Evolutionary conservation across 1,140 invertebrate species (phyloP).

Genomic region (Galendromus occidentalis): DNA sequence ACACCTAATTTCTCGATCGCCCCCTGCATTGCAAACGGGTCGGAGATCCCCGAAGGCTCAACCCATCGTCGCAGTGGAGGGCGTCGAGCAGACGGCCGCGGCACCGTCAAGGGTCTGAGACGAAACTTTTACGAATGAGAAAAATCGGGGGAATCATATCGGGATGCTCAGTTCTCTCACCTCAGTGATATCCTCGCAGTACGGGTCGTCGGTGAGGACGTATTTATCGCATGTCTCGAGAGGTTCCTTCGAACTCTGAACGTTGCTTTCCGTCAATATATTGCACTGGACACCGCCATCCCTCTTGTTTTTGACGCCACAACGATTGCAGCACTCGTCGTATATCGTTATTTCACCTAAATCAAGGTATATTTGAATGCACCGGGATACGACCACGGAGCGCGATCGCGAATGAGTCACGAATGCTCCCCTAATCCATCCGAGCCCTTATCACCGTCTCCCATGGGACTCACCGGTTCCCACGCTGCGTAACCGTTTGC

Average conservation of each 20-base stretch:
- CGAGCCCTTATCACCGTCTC: not conserved
- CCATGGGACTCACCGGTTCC: conserved; percentile 1
- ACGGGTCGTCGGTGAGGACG: conserved; percentile 20
- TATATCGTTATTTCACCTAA: not conserved
- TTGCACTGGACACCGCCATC: conserved; percentile 5
- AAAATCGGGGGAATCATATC: too few species aligned
- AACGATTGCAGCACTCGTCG: not conserved
- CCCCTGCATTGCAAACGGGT: too few species aligned
- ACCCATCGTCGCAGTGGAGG: too few species aligned
- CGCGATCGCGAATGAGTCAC: too few species aligned
- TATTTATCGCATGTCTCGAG: conserved; percentile 22
- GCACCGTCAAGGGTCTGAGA: not conserved
- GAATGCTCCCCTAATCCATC: not conserved
- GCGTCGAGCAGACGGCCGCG: not conserved
- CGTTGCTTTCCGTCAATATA: not conserved
- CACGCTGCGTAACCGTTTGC: not conserved
- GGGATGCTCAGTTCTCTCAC: conserved; percentile 18
- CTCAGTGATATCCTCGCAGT: conserved; percentile 17
- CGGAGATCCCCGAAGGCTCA: too few species aligned
- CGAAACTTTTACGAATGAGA: not conserved
- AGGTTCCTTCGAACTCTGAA: conserved; percentile 23
- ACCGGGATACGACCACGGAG: not conserved
- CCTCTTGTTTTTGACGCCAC: conserved; percentile 8
- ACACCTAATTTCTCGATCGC: too few species aligned
- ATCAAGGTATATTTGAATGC: not conserved